Conservation (phyloP, 2,888 invertebrate genomes). For the Nasonovia ribisnigri region DNA sequence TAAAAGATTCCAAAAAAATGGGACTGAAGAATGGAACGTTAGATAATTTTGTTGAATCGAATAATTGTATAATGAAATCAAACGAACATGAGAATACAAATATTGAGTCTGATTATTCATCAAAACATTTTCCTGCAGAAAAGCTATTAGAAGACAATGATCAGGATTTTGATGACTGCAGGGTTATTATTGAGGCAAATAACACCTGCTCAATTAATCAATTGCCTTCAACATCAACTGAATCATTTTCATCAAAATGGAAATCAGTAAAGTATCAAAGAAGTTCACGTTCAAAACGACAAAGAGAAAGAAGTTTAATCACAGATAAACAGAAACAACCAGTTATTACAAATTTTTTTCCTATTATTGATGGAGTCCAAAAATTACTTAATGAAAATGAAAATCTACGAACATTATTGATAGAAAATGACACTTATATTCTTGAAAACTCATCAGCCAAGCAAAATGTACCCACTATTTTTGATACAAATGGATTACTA, state of each 20-base stretch:
- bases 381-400: slow-evolving; percentile 28
- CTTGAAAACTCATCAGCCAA: neutral
- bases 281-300: slow-evolving; percentile 25
- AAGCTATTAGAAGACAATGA: neutral
- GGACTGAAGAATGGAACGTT: slow-evolving; percentile 14
- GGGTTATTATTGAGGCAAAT: slow-evolving; percentile 18
- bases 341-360: slow-evolving; percentile 17
- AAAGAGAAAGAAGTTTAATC: slow-evolving; percentile 25
- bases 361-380: neutral
- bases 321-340: slow-evolving; percentile 11
- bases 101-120: neutral
- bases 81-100: neutral
- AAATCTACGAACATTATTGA: neutral
- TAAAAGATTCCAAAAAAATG: neutral
- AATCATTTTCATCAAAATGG: neutral
- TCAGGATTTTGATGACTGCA: slow-evolving; percentile 14
- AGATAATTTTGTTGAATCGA: slow-evolving; percentile 4
- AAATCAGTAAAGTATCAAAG: slow-evolving; percentile 35
- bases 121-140: neutral
- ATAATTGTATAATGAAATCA: neutral
- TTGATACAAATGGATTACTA: slow-evolving; percentile 16
- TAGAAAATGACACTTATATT: neutral
- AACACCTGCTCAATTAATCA: neutral
- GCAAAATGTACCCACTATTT: slow-evolving; percentile 1
- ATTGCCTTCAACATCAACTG: slow-evolving; percentile 22